These are phyloP conservation scores for Paelopatides confundens DNA, from an alignment of 53 echinoderm and acorn worm species.

Conservation along the genomic window DNA sequence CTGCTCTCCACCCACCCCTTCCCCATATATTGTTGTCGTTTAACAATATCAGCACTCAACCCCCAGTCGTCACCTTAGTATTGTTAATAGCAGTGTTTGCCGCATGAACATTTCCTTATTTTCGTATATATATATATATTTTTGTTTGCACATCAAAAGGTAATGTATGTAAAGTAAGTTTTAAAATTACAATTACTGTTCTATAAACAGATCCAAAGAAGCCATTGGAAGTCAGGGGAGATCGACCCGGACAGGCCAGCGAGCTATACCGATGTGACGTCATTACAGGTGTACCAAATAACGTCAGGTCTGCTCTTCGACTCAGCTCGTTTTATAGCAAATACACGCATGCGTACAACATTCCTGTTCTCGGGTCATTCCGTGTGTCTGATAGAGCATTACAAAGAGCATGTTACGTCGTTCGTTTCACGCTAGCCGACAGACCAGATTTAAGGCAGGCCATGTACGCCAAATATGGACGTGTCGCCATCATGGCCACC, in stretches of 20 bases:
- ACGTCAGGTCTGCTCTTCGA: conserved; percentile 37
- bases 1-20: too few species aligned
- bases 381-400: conserved; percentile 56
- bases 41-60: too few species aligned
- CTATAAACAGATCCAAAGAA: not conserved
- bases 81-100: too few species aligned
- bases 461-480: conserved; percentile 78
- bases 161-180: too few species aligned
- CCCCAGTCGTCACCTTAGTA: too few species aligned
- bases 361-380: conserved; percentile 70
- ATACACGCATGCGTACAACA: conserved; percentile 82
- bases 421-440: conserved; percentile 69
- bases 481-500: conserved; percentile 74
- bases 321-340: conserved; percentile 68
- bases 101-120: too few species aligned
- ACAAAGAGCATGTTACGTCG: conserved; percentile 68
- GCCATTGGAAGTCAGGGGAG: conserved; percentile 8
- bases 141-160: too few species aligned
- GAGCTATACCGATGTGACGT: conserved; percentile 46
- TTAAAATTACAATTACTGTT: too few species aligned
- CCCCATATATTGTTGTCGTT: too few species aligned
- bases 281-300: conserved; percentile 58
- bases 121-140: too few species aligned
- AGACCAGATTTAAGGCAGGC: conserved; percentile 72
- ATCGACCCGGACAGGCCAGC: conserved; percentile 42